A percentile compares a stretch with the other conserved stretches of the same genome.
Evolutionary conservation across 2,113 vertebrate genomes (phyloP).

Genomic region (Tetrao urogallus): DNA sequence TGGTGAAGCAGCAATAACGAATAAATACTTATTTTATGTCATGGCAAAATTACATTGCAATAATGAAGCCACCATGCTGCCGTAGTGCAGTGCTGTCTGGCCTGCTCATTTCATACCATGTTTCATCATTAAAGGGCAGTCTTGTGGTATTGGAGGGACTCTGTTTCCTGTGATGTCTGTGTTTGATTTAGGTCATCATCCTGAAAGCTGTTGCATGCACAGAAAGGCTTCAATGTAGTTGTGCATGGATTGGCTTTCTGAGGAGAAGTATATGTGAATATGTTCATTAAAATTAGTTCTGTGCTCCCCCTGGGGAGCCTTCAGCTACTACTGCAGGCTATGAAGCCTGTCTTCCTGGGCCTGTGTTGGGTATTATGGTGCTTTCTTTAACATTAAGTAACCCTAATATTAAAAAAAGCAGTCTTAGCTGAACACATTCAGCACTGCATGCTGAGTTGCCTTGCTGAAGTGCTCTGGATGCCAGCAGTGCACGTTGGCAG

Average conservation of each 20-base stretch:
- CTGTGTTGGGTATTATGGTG: background rate
- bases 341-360: background rate
- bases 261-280: background rate
- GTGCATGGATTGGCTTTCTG: background rate
- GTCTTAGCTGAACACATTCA: background rate
- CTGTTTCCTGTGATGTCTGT: background rate
- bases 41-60: background rate
- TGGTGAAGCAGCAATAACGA: background rate
- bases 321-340: background rate
- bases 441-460: rapidly evolving
- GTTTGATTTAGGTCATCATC: background rate
- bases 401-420: background rate
- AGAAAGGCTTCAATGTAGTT: background rate
- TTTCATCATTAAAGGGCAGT: background rate
- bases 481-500: too few relatives aligned
- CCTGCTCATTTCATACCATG: background rate
- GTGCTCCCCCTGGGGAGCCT: background rate
- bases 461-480: too few relatives aligned
- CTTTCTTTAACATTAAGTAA: background rate
- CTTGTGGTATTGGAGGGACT: background rate
- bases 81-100: rapidly evolving
- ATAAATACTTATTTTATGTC: background rate
- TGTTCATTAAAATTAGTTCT: background rate
- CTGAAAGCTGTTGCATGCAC: background rate
- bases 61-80: background rate